These are phyloP conservation scores for Nesidiocoris tenuis DNA, from an alignment of 2,888 invertebrate genomes.

Conservation along the genomic window DNA sequence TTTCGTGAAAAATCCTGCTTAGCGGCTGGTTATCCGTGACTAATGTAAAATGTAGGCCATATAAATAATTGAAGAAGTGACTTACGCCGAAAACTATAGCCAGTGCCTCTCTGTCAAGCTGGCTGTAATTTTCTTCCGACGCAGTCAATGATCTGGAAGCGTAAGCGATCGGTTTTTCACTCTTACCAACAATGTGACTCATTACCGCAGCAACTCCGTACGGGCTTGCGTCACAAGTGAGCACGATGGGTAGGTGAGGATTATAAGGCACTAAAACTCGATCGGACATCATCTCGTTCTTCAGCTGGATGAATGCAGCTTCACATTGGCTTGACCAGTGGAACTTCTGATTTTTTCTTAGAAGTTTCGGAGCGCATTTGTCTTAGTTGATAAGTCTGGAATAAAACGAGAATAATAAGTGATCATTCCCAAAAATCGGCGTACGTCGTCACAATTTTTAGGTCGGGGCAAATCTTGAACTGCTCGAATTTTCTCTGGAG, in stretches of 20 bases:
- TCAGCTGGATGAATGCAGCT: constrained; percentile 7
- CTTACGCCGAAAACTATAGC: constrained; percentile 33
- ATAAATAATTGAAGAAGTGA: constrained; percentile 21
- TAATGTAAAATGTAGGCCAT: constrained; percentile 11
- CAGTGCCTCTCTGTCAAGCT: constrained; percentile 34
- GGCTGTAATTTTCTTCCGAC: constrained; percentile 13
- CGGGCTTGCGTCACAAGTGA: constrained; percentile 47
- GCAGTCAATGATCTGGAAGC: constrained; percentile 4
- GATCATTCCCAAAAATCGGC: constrained; percentile 45
- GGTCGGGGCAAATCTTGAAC: constrained; percentile 38
- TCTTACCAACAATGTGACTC: background rate
- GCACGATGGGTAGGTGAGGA: constrained; percentile 46
- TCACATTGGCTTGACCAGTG: background rate
- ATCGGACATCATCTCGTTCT: constrained; percentile 48
- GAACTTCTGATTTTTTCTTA: background rate
- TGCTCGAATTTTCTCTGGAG: constrained; percentile 41
- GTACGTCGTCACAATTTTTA: constrained; percentile 36
- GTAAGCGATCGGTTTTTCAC: background rate
- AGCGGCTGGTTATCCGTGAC: constrained; percentile 40
- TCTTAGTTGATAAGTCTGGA: constrained; percentile 43
- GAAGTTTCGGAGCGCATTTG: constrained; percentile 44
- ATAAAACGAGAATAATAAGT: constrained; percentile 49
- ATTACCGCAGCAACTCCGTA: constrained; percentile 44
- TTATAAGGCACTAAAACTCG: constrained; percentile 48
- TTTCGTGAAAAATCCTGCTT: constrained; percentile 18